These are phyloP conservation scores for Myopa tessellatipennis DNA, from an alignment of 2,888 invertebrate species.

Conservation along the genomic window DNA sequence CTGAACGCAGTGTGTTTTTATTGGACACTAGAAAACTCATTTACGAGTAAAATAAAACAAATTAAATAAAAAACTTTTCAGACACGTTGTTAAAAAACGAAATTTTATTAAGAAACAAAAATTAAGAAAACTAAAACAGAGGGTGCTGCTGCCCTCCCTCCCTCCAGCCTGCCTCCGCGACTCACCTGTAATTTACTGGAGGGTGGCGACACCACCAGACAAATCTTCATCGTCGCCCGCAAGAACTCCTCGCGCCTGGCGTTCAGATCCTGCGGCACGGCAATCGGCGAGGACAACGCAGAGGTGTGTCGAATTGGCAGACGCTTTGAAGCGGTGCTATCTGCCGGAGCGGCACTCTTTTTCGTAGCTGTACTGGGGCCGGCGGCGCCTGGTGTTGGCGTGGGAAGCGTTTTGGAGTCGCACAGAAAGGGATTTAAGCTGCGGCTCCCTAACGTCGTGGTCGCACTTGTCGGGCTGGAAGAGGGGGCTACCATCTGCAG, in stretches of 20 bases:
- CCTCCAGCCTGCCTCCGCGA: constrained; percentile 11
- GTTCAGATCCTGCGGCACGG: constrained; percentile 59
- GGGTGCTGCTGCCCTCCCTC: neutral
- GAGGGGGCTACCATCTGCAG: constrained; percentile 39
- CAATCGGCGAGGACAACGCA: constrained; percentile 47
- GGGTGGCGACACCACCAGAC: constrained; percentile 79
- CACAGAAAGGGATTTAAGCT: constrained; percentile 65
- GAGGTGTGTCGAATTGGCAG: constrained; percentile 38
- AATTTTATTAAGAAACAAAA: constrained; percentile 22
- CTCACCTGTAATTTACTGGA: constrained; percentile 67
- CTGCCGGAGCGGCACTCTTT: neutral
- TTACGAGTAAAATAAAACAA: neutral
- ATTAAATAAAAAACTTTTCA: neutral
- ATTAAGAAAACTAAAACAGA: constrained; percentile 6
- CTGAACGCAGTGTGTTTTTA: neutral
- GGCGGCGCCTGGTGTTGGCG: constrained; percentile 15
- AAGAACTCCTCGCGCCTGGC: constrained; percentile 76
- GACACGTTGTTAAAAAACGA: neutral
- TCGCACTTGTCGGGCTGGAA: constrained; percentile 49
- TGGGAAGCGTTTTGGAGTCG: constrained; percentile 40
- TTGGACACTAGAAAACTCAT: neutral
- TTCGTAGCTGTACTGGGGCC: neutral
- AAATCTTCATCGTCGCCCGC: constrained; percentile 80
- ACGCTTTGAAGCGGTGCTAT: constrained; percentile 41
- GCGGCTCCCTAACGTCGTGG: constrained; percentile 53